Base-by-base conservation (phyloP, 2,888 invertebrate species). In the Proisotoma minuta region DNA sequence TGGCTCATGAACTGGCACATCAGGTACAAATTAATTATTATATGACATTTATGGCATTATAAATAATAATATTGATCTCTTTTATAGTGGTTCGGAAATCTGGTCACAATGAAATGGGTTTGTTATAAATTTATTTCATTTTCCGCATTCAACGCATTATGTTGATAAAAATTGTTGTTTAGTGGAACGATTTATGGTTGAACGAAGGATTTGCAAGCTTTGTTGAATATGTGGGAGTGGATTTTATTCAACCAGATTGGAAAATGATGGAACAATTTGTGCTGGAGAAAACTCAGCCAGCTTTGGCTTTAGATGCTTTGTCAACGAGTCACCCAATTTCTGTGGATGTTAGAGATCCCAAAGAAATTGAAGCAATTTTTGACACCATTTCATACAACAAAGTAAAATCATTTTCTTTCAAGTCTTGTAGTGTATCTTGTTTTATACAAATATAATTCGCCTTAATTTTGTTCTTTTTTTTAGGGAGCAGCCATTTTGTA, bases 101-200 rank as follows among this genome's bases (percentile, higher is more conserved):
- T 96, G 20, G 93, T 94, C 0, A 94, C 95, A 0, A 94, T 95
- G 80, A 87, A 89, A 74, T 93, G 92, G 92, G 34, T 34, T 34
- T 34, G 34, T 34, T 34, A 34, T 93, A 92, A 92, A 90, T 57
- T 43, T 57, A 65, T 43, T 40, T 56, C 3, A 20, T 18, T 5
- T 48, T 8, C 18, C 10, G 10, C 10, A 15, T 34, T 34, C 39
- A 34, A 34, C 15, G 39, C 10, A 34, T 34, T 12, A 34, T 34
- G 15, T 15, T 34, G 39, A 34, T 15, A 34, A 34, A 34, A 34
- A 34, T 34, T 34, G 8, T 34, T 12, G 43, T 20, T 5, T 53
- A 43, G 92, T 93, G 92, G 92, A 90, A 89, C 53, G 89, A 94
- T 71, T 82, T 89, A 54, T 95, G 95, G 94, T 80, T 95, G 66